Percentiles rank a stretch among this genome's conserved stretches.
Evolutionary conservation across 2,888 invertebrate species (phyloP).

Genomic region (Salticus scenicus): DNA sequence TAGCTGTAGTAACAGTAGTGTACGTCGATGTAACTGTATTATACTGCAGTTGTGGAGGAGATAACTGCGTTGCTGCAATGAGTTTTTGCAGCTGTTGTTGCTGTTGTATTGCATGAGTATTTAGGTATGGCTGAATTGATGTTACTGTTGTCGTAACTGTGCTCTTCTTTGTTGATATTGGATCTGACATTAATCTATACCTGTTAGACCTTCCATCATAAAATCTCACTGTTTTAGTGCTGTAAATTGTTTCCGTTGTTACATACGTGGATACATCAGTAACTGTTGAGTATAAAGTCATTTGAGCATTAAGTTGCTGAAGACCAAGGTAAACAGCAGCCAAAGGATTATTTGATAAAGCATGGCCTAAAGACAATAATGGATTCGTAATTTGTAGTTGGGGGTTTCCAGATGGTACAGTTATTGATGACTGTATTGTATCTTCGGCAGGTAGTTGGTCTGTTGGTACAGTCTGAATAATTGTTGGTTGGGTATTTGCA

Average conservation of each 20-base stretch:
- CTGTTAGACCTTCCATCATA: slow-evolving; percentile 72
- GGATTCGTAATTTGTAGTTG: slow-evolving; percentile 70
- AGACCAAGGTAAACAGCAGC: slow-evolving; percentile 72
- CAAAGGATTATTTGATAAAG: slow-evolving; percentile 72
- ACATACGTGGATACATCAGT: slow-evolving; percentile 71
- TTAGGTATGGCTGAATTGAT: slow-evolving; percentile 70
- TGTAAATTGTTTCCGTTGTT: slow-evolving; percentile 72
- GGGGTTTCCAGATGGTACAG: slow-evolving; percentile 9
- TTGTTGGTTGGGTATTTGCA: slow-evolving; percentile 42
- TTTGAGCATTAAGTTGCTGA: slow-evolving; percentile 71
- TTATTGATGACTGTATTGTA: slow-evolving; percentile 25
- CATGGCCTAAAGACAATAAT: slow-evolving; percentile 69
- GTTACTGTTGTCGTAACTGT: slow-evolving; percentile 71
- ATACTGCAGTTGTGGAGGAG: slow-evolving; percentile 50
- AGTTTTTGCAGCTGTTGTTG: slow-evolving; percentile 70
- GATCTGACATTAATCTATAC: slow-evolving; percentile 71
- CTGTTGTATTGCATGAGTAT: slow-evolving; percentile 69
- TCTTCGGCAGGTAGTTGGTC: slow-evolving; percentile 36
- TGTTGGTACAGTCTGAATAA: slow-evolving; percentile 46
- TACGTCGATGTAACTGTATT: slow-evolving; percentile 71
- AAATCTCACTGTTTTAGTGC: slow-evolving; percentile 71
- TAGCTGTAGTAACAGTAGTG: slow-evolving; percentile 69
- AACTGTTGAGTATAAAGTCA: slow-evolving; percentile 70
- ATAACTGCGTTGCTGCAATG: slow-evolving; percentile 72
- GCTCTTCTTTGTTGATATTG: slow-evolving; percentile 70